These are phyloP conservation scores for Ligdia adustata DNA, from an alignment of 2,888 invertebrate genomes.

Conservation along the genomic window DNA sequence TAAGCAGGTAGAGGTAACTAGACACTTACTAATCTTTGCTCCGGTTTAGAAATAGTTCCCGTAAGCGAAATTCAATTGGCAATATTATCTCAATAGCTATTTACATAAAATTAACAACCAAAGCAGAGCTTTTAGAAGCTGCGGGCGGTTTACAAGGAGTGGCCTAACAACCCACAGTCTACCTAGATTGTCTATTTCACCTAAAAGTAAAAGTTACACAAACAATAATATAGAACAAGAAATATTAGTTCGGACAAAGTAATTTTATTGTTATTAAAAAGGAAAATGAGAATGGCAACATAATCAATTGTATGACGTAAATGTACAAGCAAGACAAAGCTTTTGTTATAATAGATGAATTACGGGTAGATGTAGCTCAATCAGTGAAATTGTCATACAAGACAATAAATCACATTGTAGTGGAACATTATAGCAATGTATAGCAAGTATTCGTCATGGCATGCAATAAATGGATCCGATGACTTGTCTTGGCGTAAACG, in stretches of 20 bases:
- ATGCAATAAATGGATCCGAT: too few species aligned
- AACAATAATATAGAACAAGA: neutral
- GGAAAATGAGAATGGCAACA: neutral
- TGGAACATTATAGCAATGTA: slow-evolving; percentile 20
- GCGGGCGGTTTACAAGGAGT: slow-evolving; percentile 22
- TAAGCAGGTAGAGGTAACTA: too few species aligned
- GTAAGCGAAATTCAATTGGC: slow-evolving; percentile 8
- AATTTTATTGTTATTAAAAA: neutral
- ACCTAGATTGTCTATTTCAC: slow-evolving; percentile 1
- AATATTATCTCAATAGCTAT: slow-evolving; percentile 11
- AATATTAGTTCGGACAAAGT: too few species aligned
- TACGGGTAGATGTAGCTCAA: too few species aligned
- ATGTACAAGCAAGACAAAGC: neutral
- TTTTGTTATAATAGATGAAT: neutral
- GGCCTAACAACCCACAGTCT: slow-evolving; percentile 5
- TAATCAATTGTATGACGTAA: neutral
- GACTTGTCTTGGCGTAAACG: slow-evolving; percentile 43
- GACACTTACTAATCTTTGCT: too few species aligned
- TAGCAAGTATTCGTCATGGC: too few species aligned
- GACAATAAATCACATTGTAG: slow-evolving; percentile 4
- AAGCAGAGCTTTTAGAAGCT: slow-evolving; percentile 8
- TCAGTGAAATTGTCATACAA: slow-evolving; percentile 6
- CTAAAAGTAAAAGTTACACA: neutral
- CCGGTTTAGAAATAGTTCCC: slow-evolving; percentile 10
- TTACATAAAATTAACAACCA: slow-evolving; percentile 5